A percentile compares a stretch with the other conserved stretches of the same genome.
Evolutionary conservation across 92 coral and sea anemone species (phyloP).

Genomic region (Phenganax marumi): DNA sequence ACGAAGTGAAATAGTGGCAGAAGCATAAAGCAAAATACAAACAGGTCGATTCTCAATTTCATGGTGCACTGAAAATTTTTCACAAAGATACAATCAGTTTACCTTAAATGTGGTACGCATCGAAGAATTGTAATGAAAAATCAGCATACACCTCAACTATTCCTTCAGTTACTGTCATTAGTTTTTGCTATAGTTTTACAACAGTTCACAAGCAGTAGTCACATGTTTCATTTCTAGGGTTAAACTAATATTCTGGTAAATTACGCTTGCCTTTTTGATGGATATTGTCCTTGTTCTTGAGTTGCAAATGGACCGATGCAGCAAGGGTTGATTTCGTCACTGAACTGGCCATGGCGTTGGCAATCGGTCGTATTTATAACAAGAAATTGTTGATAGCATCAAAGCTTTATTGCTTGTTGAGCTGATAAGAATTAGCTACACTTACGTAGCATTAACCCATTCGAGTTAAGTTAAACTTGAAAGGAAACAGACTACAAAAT

Average conservation of each 20-base stretch:
- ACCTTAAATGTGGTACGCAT: not conserved
- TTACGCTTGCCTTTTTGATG: not conserved
- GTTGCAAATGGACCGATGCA: not conserved
- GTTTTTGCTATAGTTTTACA: too few species aligned
- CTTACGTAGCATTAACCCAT: conserved; percentile 5
- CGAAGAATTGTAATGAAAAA: not conserved
- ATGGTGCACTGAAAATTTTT: not conserved
- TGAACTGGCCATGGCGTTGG: not conserved
- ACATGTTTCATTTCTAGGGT: not conserved
- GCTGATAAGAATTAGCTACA: conserved; percentile 3
- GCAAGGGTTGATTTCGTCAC: not conserved
- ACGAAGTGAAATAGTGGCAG: not conserved
- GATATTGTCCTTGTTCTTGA: not conserved
- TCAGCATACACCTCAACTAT: not conserved
- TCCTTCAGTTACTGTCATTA: too few species aligned
- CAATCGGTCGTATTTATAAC: not conserved
- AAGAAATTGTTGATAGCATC: not conserved
- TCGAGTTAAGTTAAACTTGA: not conserved
- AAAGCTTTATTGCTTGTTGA: not conserved
- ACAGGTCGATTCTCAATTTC: not conserved
- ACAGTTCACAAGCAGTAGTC: not conserved
- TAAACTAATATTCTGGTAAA: not conserved
- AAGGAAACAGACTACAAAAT: not conserved
- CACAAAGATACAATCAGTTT: not conserved
- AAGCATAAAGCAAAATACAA: not conserved